A percentile compares a stretch with the other conserved stretches of the same genome.
Evolutionary conservation across 2,888 invertebrate genomes (phyloP).

Genomic region (Encarsia formosa): DNA sequence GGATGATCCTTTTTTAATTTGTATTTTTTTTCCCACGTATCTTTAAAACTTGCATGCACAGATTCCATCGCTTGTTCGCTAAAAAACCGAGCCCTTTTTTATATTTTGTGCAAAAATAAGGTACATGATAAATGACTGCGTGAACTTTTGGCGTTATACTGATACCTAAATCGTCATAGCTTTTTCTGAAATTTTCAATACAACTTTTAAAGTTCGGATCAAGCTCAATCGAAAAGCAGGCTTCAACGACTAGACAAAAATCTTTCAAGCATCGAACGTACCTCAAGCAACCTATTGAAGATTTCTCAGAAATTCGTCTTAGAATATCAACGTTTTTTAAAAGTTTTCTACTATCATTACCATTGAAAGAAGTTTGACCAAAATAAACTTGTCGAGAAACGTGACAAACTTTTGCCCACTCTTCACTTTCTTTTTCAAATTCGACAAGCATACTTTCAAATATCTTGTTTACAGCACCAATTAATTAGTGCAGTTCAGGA

Average conservation of each 20-base stretch:
- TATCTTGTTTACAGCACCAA: constrained; percentile 7
- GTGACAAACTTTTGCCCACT: constrained; percentile 11
- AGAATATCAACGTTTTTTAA: constrained; percentile 7
- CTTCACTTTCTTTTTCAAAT: neutral
- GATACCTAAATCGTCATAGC: neutral
- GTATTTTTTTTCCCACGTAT: constrained; percentile 2
- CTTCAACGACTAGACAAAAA: neutral
- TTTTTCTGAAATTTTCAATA: neutral
- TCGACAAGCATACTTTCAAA: constrained; percentile 3
- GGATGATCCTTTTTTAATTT: no score
- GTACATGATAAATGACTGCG: constrained; percentile 4
- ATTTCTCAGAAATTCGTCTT: neutral
- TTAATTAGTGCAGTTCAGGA: constrained; percentile 9
- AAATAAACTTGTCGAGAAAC: constrained; percentile 3
- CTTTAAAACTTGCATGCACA: constrained; percentile 8
- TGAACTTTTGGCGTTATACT: constrained; percentile 10
- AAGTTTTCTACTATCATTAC: constrained; percentile 7
- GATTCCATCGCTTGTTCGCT: constrained; percentile 11
- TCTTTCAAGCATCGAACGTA: constrained; percentile 3
- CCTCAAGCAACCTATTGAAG: constrained; percentile 1
- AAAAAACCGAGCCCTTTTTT: constrained; percentile 6
- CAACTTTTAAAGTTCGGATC: neutral
- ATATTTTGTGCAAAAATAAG: constrained; percentile 1
- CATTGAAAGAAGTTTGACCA: constrained; percentile 1
- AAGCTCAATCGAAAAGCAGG: neutral